phyloP scores from a whole-genome alignment of 2,113 vertebrate species.

The Dinomys branickii region DNA sequence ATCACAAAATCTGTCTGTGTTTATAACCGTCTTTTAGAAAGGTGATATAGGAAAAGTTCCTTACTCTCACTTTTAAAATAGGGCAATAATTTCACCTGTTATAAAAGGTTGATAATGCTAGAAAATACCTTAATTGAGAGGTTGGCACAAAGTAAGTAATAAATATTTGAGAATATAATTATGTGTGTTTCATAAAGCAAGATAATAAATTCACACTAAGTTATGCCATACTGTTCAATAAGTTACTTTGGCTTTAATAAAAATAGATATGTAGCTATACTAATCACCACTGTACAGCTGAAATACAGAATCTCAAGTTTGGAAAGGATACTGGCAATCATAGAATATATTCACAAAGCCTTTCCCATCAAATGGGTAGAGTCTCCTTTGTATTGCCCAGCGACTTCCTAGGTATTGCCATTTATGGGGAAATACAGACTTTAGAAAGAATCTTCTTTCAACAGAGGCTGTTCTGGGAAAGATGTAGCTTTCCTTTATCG shows the following conservation, averaged over 20 bases:
- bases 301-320: conserved; percentile 2
- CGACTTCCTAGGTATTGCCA: not conserved
- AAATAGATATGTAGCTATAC: not conserved
- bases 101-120: not conserved
- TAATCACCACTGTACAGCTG: not conserved
- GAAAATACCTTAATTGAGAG: conserved; percentile 39
- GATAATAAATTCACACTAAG: not conserved
- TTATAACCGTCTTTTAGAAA: conserved; percentile 1
- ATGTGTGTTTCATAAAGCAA: not conserved
- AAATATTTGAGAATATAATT: conserved; percentile 23
- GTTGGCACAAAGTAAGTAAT: not conserved
- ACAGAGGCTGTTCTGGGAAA: not conserved
- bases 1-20: not conserved
- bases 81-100: not conserved
- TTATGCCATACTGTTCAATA: not conserved
- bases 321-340: not conserved
- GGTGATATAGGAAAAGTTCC: conserved; percentile 20
- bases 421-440: not conserved
- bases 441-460: not conserved
- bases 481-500: not conserved
- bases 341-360: not conserved
- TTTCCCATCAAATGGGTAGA: not conserved
- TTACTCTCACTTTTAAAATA: not conserved
- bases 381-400: not conserved
- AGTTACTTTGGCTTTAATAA: conserved; percentile 20